Evolutionary conservation across 2,888 invertebrate genomes (phyloP).

Genomic region (Villa cingulata): DNA sequence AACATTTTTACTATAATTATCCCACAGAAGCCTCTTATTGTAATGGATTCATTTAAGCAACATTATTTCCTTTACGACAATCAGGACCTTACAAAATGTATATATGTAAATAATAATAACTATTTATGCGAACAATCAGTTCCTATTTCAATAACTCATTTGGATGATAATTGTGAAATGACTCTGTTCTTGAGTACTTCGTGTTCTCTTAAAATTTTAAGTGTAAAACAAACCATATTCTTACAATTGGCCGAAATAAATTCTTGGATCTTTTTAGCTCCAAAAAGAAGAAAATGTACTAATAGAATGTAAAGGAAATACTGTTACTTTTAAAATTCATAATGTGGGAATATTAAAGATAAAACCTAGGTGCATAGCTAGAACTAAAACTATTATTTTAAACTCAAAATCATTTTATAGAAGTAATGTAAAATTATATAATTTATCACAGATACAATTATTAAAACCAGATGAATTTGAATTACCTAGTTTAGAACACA

Average conservation of each 20-base stretch:
- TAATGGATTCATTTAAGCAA: background rate
- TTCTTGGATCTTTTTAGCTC: background rate
- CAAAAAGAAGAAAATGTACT: background rate
- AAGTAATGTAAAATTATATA: background rate
- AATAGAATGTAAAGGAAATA: background rate
- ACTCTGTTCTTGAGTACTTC: background rate
- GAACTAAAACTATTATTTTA: background rate
- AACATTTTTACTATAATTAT: background rate
- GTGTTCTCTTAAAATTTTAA: background rate
- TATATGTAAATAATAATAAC: background rate
- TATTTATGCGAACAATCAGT: background rate
- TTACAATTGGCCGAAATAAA: background rate
- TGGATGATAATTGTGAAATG: background rate
- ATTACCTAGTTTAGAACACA: background rate
- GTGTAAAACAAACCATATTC: background rate
- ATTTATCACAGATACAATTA: background rate
- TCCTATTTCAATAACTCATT: background rate
- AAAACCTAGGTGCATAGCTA: background rate
- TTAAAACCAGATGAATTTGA: background rate
- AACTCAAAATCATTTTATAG: background rate
- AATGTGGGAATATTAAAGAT: background rate
- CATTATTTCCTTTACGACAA: background rate
- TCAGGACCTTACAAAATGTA: too few relatives aligned
- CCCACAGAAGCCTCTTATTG: background rate
- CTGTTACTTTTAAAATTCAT: background rate